Evolutionary conservation across 2,797 vertebrate species (phyloP).

Genomic region (Otolemur crassicaudatus): DNA sequence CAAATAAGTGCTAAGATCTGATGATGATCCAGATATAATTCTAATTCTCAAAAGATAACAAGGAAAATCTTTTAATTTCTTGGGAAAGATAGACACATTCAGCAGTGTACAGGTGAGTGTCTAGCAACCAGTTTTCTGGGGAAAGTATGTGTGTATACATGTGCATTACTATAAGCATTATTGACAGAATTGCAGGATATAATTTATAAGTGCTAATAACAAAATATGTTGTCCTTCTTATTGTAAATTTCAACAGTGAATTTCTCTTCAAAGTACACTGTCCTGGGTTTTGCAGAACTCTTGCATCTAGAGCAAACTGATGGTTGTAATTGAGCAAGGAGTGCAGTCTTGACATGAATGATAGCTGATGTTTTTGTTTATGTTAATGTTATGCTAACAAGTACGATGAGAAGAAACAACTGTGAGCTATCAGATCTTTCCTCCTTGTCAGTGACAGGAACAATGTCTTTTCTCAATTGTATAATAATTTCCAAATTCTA

Average conservation of each 20-base stretch:
- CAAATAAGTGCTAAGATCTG: background rate
- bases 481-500: background rate
- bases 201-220: background rate
- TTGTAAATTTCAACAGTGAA: background rate
- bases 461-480: background rate
- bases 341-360: background rate
- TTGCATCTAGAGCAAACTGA: background rate
- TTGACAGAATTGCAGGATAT: background rate
- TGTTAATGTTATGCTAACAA: background rate
- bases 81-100: background rate
- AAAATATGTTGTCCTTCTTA: background rate
- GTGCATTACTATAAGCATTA: background rate
- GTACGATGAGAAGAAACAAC: background rate
- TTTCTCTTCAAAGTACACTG: background rate
- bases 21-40: background rate
- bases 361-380: background rate
- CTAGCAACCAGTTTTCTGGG: background rate
- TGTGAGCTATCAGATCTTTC: background rate
- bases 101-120: background rate
- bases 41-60: background rate
- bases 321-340: background rate
- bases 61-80: background rate
- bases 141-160: background rate
- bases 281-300: background rate
- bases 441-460: background rate